These are phyloP conservation scores for Nephrotoma appendiculata DNA, from an alignment of 2,888 invertebrate species.

Conservation along the genomic window DNA sequence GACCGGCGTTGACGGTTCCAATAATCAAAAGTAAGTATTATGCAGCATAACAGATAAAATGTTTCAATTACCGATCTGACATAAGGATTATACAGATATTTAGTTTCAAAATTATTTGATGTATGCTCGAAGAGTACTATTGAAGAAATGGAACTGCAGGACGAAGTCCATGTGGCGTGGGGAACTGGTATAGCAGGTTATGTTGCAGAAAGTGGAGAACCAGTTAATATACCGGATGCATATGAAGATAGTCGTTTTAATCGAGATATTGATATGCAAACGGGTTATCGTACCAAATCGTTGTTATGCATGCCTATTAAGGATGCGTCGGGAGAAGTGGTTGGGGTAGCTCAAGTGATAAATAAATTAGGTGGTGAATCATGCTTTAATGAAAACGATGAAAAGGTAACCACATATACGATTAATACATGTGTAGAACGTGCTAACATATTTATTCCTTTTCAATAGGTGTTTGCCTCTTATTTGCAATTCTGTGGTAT, in stretches of 20 bases:
- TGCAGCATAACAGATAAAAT: neutral
- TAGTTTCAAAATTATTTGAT: slow-evolving; percentile 90
- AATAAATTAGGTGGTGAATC: slow-evolving; percentile 76
- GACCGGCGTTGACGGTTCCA: slow-evolving; percentile 28
- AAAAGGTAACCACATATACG: slow-evolving; percentile 33
- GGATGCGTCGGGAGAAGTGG: slow-evolving; percentile 85
- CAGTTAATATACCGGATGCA: slow-evolving; percentile 90
- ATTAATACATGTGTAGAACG: neutral
- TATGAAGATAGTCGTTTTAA: slow-evolving; percentile 88
- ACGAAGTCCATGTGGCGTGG: slow-evolving; percentile 89
- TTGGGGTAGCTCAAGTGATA: slow-evolving; percentile 94
- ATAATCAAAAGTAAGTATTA: slow-evolving; percentile 24
- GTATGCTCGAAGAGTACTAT: slow-evolving; percentile 86
- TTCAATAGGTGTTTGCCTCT: slow-evolving; percentile 61
- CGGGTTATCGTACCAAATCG: slow-evolving; percentile 84
- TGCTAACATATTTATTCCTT: neutral
- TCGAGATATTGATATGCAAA: slow-evolving; percentile 83
- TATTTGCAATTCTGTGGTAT: slow-evolving; percentile 96
- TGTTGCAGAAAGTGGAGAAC: slow-evolving; percentile 83
- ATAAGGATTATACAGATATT: slow-evolving; percentile 38
- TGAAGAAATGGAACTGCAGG: slow-evolving; percentile 82
- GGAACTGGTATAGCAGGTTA: slow-evolving; percentile 91
- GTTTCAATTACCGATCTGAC: neutral
- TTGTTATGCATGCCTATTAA: slow-evolving; percentile 93
- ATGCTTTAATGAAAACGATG: slow-evolving; percentile 67